A percentile compares a stretch with the other conserved stretches of the same genome.
phyloP scores from a whole-genome alignment of 2,797 vertebrate species.

The Hippopotamyrus pictus region DNA sequence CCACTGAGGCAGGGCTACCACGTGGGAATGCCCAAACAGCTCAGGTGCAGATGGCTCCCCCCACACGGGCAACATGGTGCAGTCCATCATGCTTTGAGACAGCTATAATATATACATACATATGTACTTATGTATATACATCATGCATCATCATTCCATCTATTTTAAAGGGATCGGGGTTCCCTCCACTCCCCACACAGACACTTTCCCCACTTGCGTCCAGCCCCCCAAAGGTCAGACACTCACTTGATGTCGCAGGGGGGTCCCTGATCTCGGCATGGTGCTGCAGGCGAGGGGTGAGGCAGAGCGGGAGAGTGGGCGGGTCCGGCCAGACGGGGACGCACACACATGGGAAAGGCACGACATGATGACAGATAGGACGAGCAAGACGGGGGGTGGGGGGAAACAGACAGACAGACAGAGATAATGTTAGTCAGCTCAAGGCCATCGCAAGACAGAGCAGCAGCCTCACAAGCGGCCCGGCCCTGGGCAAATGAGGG shows the following conservation, averaged over 20 bases:
- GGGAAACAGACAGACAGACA: neutral
- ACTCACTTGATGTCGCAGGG: neutral
- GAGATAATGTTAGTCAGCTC: neutral
- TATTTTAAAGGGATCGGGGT: neutral
- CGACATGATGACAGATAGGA: neutral
- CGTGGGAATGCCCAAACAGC: neutral
- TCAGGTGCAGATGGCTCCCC: neutral
- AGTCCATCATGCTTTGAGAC: neutral
- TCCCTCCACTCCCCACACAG: neutral
- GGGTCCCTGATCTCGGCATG: constrained; percentile 13
- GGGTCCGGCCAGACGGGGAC: neutral
- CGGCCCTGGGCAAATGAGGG: neutral
- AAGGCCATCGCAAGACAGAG: neutral
- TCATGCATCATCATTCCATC: neutral
- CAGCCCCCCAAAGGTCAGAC: neutral
- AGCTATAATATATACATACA: neutral
- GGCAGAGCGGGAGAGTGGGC: neutral
- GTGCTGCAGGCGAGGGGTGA: neutral
- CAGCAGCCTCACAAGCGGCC: neutral
- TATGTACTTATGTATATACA: neutral
- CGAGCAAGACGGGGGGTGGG: neutral
- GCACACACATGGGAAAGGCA: neutral
- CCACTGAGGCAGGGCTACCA: neutral
- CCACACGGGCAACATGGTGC: neutral
- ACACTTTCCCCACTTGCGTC: neutral